Conservation (phyloP, 2,797 vertebrate species). For the Hydrophis major region DNA sequence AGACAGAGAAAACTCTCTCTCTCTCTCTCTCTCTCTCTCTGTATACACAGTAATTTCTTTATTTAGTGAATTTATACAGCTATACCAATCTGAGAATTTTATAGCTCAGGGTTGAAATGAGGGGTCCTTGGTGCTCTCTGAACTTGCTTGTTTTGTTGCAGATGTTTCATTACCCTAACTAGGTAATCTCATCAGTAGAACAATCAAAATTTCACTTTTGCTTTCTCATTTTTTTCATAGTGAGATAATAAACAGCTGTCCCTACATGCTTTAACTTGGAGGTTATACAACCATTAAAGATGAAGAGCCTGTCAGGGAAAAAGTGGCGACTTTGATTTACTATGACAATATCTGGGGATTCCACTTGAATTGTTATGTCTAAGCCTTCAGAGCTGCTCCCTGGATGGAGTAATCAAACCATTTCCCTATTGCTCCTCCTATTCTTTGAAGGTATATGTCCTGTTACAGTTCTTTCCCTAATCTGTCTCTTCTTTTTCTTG, state of each 20-base stretch:
- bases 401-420: neutral
- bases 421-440: neutral
- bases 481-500: slow-evolving; percentile 4
- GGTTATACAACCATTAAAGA: neutral
- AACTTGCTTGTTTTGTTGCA: neutral
- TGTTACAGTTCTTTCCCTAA: neutral
- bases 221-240: neutral
- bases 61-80: neutral
- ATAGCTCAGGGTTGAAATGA: neutral
- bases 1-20: too few relatives aligned
- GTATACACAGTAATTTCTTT: neutral
- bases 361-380: neutral
- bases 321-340: neutral
- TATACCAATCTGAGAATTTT: neutral
- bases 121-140: neutral
- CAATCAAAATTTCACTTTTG: neutral
- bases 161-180: neutral
- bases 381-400: neutral
- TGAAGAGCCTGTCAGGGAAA: neutral
- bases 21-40: too few relatives aligned
- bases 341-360: neutral
- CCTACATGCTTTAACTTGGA: neutral
- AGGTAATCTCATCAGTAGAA: neutral
- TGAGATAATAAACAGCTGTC: neutral
- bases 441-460: neutral